Conservation (phyloP, 2,888 invertebrate species). For the Horisme vitalbata region DNA sequence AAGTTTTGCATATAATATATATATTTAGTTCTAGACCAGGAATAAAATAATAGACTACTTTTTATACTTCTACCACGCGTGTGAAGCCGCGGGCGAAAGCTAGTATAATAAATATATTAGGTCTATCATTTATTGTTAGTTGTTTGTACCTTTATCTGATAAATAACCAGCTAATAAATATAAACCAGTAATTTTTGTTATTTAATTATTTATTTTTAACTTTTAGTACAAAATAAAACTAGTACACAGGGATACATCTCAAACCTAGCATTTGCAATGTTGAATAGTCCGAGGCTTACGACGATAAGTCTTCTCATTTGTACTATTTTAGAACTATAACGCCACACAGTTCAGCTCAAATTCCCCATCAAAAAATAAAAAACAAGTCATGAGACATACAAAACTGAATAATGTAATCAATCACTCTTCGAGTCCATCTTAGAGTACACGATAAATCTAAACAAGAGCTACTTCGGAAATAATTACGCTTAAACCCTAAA, state of each 20-base stretch:
- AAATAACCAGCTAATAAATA: too few relatives aligned
- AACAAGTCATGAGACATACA: conserved; percentile 54
- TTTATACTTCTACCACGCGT: too few relatives aligned
- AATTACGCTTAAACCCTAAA: conserved; percentile 61
- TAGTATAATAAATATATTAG: too few relatives aligned
- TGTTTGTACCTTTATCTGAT: too few relatives aligned
- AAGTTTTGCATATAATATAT: too few relatives aligned
- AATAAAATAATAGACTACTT: too few relatives aligned
- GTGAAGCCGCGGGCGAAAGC: too few relatives aligned
- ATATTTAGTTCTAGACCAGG: too few relatives aligned
- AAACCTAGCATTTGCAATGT: conserved; percentile 83
- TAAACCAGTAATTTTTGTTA: conserved; percentile 53
- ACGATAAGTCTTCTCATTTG: conserved; percentile 84
- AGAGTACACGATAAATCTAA: conserved; percentile 63
- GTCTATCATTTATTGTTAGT: too few relatives aligned
- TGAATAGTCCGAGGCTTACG: conserved; percentile 83
- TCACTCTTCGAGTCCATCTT: conserved; percentile 74
- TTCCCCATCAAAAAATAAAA: conserved; percentile 73
- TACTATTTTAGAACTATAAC: conserved; percentile 83
- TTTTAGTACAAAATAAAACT: conserved; percentile 84
- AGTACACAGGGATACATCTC: conserved; percentile 84
- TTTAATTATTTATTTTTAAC: conserved; percentile 83
- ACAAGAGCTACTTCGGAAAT: conserved; percentile 63
- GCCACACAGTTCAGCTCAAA: conserved; percentile 80
- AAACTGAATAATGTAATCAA: conserved; percentile 82